A percentile compares a stretch with the other conserved stretches of the same genome.
Evolutionary conservation across 2,797 vertebrate genomes (phyloP).

Genomic region (Ctenochaetus hawaiiensis): DNA sequence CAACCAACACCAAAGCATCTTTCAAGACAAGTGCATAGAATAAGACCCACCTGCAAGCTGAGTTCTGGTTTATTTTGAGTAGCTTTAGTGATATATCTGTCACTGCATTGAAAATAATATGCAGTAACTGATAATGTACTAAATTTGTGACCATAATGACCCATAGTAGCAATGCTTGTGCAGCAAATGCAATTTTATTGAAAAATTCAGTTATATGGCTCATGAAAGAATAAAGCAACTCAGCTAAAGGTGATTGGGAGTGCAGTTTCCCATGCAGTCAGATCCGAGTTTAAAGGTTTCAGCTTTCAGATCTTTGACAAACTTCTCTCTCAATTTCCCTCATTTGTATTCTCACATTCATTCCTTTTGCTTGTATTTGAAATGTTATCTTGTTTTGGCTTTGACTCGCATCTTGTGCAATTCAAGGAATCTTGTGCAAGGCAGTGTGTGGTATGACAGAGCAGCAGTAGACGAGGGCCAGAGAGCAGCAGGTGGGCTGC

Average conservation of each 20-base stretch:
- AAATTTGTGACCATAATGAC: constrained; percentile 5
- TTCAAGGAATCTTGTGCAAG: constrained; percentile 51
- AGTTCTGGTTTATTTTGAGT: background rate
- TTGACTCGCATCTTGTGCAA: constrained; percentile 37
- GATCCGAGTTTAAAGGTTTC: constrained; percentile 20
- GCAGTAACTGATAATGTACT: background rate
- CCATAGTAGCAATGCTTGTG: background rate
- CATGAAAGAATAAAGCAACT: constrained; percentile 17
- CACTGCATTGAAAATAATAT: constrained; percentile 1
- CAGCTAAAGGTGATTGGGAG: background rate
- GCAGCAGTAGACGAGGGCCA: constrained; percentile 50
- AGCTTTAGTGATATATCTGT: background rate
- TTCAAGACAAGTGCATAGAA: constrained; percentile 25
- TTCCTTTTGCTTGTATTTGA: constrained; percentile 11
- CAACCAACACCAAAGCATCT: constrained; percentile 53
- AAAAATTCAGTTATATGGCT: constrained; percentile 21
- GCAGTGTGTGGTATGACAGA: constrained; percentile 48
- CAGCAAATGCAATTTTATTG: background rate
- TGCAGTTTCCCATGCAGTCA: constrained; percentile 16
- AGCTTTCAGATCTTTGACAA: constrained; percentile 5
- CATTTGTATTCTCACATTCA: constrained; percentile 16
- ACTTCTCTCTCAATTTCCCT: constrained; percentile 18
- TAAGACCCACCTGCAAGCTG: background rate
- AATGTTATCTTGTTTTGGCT: constrained; percentile 26
- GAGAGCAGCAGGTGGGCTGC: constrained; percentile 70